Evolutionary conservation across 2,888 invertebrate species (phyloP).

Genomic region (Plebejus anna): DNA sequence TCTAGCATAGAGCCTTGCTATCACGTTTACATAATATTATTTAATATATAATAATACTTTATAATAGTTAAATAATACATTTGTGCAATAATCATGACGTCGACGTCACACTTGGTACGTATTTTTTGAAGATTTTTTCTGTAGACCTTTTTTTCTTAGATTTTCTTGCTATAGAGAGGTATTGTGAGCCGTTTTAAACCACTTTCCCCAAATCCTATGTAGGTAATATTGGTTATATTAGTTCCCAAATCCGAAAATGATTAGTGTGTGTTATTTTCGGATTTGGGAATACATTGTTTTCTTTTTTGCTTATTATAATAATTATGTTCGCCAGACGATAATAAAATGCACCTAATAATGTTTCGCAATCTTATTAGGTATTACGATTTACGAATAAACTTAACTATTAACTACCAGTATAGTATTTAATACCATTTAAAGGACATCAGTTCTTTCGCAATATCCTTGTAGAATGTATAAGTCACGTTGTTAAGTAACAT

Average conservation of each 20-base stretch:
- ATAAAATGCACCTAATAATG: not conserved
- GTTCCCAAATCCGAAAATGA: too few relatives aligned
- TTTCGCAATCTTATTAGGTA: not conserved
- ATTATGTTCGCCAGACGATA: too few relatives aligned
- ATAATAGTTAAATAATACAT: not conserved
- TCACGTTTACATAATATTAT: conserved; percentile 11
- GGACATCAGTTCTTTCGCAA: not conserved
- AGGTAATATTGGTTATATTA: too few relatives aligned
- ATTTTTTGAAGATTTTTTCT: too few relatives aligned
- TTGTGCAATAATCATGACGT: conserved; percentile 22
- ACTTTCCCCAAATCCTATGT: too few relatives aligned
- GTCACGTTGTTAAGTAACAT: conserved; percentile 4
- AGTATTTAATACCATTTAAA: conserved; percentile 13
- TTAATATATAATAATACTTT: not conserved
- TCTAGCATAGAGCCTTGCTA: not conserved
- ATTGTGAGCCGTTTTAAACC: too few relatives aligned
- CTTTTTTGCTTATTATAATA: too few relatives aligned
- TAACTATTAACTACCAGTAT: not conserved
- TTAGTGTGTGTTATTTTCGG: too few relatives aligned
- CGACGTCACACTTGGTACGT: conserved; percentile 5
- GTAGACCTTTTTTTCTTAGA: too few relatives aligned
- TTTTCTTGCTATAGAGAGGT: too few relatives aligned
- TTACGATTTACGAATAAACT: not conserved
- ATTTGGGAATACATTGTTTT: too few relatives aligned
- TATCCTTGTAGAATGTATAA: conserved; percentile 1